Conservation (phyloP, 2,797 vertebrate species). For the Vipera ursinii region DNA sequence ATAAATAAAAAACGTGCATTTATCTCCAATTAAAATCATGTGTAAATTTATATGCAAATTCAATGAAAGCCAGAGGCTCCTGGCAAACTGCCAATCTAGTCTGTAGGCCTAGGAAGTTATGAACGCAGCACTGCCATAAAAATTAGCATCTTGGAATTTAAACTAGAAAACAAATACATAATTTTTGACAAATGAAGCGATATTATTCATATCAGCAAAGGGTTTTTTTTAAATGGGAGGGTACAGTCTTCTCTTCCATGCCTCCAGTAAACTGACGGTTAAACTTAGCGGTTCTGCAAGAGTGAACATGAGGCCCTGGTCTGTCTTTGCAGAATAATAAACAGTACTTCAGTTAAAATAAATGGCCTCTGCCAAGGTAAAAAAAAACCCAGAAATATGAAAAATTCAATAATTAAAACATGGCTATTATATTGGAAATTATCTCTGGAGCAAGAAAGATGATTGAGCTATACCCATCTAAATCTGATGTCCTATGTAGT, state of each 20-base stretch:
- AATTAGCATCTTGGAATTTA: neutral
- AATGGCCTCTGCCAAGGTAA: neutral
- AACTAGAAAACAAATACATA: slow-evolving; percentile 25
- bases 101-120: slow-evolving; percentile 11
- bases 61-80: slow-evolving; percentile 47
- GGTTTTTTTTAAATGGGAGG: neutral
- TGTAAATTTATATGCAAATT: slow-evolving; percentile 65
- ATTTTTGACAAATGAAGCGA: accelerated
- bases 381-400: neutral
- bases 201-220: accelerated
- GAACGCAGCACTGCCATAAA: accelerated
- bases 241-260: neutral
- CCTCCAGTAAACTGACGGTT: slow-evolving; percentile 1
- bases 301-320: neutral
- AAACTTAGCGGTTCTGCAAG: neutral
- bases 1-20: slow-evolving; percentile 58
- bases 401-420: neutral
- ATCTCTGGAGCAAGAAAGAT: neutral
- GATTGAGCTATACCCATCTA: neutral
- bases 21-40: slow-evolving; percentile 60
- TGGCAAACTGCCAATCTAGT: slow-evolving; percentile 40
- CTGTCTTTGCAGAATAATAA: neutral
- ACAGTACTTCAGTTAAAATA: neutral
- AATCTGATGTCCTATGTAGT: neutral
- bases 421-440: neutral